Percentiles rank a stretch among this genome's conserved stretches.
Conservation (phyloP, 2,888 invertebrate genomes). For the Rhagonycha fulva region DNA sequence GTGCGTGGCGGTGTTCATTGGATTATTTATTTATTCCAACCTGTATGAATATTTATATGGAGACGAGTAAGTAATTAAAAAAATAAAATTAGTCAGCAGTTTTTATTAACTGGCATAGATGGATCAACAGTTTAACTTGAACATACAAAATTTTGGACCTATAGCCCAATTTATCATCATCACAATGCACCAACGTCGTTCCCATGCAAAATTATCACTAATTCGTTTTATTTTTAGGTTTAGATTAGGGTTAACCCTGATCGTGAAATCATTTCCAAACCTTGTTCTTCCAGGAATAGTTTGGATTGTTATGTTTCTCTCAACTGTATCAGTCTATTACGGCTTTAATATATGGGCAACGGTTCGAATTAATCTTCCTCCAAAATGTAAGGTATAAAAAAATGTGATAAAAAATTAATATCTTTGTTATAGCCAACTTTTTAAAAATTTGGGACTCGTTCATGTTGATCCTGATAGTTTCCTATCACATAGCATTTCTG, state of each 20-base stretch:
- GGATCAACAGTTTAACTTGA: background rate
- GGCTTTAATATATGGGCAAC: slow-evolving; percentile 59
- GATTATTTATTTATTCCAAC: slow-evolving; percentile 72
- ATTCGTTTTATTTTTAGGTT: slow-evolving; percentile 49
- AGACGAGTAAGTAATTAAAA: slow-evolving; percentile 72
- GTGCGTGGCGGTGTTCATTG: slow-evolving; percentile 75
- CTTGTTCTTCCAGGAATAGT: slow-evolving; percentile 61
- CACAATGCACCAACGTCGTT: background rate
- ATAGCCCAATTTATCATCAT: too few species aligned
- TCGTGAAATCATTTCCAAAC: slow-evolving; percentile 63
- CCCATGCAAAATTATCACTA: slow-evolving; percentile 12
- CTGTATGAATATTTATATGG: slow-evolving; percentile 73
- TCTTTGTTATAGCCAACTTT: background rate
- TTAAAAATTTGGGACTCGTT: background rate
- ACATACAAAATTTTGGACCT: too few species aligned
- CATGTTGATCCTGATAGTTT: background rate
- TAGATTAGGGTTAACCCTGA: slow-evolving; percentile 62
- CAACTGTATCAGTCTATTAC: slow-evolving; percentile 54
- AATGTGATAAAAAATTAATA: background rate
- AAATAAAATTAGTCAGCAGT: too few species aligned
- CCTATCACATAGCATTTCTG: background rate
- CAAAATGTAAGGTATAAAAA: slow-evolving; percentile 49
- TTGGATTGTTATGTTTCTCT: slow-evolving; percentile 60
- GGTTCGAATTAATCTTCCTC: slow-evolving; percentile 40
- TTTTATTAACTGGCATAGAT: background rate